Evolutionary conservation across 1,140 invertebrate species (phyloP), one percentile per base, ranked within the genome.

Genomic region (Drosophila pseudoobscura): DNA sequence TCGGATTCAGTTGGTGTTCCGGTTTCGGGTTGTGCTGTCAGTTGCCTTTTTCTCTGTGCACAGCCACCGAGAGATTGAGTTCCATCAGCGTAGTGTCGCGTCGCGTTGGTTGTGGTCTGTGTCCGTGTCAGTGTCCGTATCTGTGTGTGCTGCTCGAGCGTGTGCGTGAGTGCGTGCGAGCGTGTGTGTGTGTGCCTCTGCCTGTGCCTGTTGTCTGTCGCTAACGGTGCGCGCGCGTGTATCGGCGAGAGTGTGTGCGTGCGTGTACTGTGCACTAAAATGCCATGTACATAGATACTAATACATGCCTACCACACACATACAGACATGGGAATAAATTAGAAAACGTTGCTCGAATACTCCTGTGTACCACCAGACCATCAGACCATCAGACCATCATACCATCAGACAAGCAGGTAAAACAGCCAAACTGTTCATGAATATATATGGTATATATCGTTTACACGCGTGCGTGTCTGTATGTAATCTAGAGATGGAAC

Each of bases 21-120:
- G 91, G 91, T 91, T 91, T 91, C 91, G 91, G 91, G 90, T 91
- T 90, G 91, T 91, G 91, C 89, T 91, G 90, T 91, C 87, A 88
- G 90, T 89, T 91, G 90, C 90, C 90, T 91, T 91, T 84, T 90
- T 60, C 70, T 73, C 69, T 79, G 83, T 88, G 80, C 89, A 90
- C 77, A 80, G 74, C 51, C 52, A 65, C 66, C 55, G 66, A 70
- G 64, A 24, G 64, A 57, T 69, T 57, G 66, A 57, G 63, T 69
- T 24, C 51, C 51, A 69, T 46, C 63, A 68, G 61, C 59, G 63
- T 71, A 39, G 68, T 57, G 78, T 66, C 63, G 80, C 80, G 80
- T 68, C 74, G 77, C 76, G 62, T 66, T 75, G 70, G 41, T 64
- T 63, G 66, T 70, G 66, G 66, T 69, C 62, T 63, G 58, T 61